These are phyloP conservation scores for Bombus haemorrhoidalis DNA, from an alignment of 1,140 invertebrate species.

Conservation along the genomic window DNA sequence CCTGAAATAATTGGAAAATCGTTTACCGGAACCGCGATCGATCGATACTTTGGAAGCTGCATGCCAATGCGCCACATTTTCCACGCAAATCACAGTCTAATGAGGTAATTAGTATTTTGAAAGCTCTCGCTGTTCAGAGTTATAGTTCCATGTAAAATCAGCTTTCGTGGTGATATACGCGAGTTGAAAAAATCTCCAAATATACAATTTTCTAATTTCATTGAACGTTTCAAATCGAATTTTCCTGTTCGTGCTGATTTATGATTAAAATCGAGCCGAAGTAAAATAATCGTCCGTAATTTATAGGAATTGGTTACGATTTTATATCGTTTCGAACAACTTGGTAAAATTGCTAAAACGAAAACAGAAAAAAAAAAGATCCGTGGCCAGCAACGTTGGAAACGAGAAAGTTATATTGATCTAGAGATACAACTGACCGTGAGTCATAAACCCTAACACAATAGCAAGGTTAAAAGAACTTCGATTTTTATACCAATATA, in stretches of 20 bases:
- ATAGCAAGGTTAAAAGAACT: not conserved
- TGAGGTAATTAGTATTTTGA: not conserved
- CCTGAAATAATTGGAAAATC: constrained; percentile 2
- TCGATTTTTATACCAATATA: not conserved
- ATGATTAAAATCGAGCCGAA: not conserved
- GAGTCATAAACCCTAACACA: not conserved
- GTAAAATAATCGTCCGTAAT: not conserved
- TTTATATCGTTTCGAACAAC: not conserved
- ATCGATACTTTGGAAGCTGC: not conserved
- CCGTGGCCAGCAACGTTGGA: not conserved
- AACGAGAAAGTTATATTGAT: not conserved
- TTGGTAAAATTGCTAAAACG: not conserved
- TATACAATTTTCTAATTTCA: not conserved
- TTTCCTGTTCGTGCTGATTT: not conserved
- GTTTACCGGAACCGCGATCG: not conserved
- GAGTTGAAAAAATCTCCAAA: not conserved
- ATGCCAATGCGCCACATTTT: not conserved
- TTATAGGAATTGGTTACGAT: not conserved
- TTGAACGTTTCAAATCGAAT: not conserved
- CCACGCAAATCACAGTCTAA: not conserved
- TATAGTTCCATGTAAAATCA: not conserved
- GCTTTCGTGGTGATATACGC: not conserved
- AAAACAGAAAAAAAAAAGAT: not conserved
- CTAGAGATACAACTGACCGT: not conserved
- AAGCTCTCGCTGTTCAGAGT: not conserved